A percentile compares a stretch with the other conserved stretches of the same genome.
Conservation (phyloP, 2,888 invertebrate species). For the Rapana venosa region DNA sequence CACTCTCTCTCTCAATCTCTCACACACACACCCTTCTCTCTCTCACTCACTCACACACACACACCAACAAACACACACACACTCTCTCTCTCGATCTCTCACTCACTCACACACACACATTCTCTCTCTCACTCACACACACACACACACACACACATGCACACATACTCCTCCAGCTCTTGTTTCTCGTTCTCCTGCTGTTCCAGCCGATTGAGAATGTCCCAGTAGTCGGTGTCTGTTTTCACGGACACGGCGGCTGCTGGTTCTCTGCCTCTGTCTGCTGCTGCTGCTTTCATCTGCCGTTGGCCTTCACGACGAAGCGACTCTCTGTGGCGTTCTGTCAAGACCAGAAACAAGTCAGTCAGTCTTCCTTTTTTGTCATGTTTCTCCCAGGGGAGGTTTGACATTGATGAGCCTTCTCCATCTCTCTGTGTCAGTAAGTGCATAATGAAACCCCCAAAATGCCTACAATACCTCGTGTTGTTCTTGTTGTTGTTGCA, state of each 20-base stretch:
- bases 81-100: not conserved
- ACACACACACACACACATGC: not conserved
- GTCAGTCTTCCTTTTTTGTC: too few species aligned
- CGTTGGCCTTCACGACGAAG: constrained; percentile 65
- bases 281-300: constrained; percentile 78
- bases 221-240: constrained; percentile 74
- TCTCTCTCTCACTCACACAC: not conserved
- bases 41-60: too few species aligned
- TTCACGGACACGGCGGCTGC: constrained; percentile 71
- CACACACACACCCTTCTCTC: not conserved
- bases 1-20: not conserved
- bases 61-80: not conserved
- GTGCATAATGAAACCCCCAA: too few species aligned
- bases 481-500: too few species aligned
- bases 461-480: too few species aligned
- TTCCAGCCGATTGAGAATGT: constrained; percentile 83
- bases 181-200: constrained; percentile 83
- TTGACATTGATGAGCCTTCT: too few species aligned
- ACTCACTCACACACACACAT: not conserved
- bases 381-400: too few species aligned
- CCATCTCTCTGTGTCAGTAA: too few species aligned
- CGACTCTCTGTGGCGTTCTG: constrained; percentile 22
- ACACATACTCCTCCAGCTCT: constrained; percentile 47
- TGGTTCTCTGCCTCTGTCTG: constrained; percentile 75
- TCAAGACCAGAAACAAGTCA: not conserved